Evolutionary conservation across 2,797 vertebrate genomes (phyloP).

Genomic region (Poecilia picta): DNA sequence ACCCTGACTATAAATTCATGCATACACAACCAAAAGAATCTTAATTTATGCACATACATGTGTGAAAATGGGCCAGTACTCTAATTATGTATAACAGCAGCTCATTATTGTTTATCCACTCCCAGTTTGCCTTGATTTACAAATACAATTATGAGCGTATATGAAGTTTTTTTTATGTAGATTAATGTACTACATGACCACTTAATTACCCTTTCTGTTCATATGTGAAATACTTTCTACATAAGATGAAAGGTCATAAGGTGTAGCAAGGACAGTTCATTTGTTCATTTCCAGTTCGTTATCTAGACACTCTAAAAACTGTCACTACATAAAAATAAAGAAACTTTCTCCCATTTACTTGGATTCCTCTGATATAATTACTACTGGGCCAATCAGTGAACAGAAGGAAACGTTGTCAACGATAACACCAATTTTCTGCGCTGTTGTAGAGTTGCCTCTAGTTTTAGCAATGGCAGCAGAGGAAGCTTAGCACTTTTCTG

Average conservation of each 20-base stretch:
- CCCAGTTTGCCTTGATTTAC: constrained; percentile 32
- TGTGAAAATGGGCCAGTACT: constrained; percentile 22
- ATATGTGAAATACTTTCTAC: not conserved
- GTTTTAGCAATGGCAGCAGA: too few species aligned
- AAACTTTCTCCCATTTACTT: too few species aligned
- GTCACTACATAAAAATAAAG: too few species aligned
- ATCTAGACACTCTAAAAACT: not conserved
- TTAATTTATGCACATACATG: constrained; percentile 31
- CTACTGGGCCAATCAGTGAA: too few species aligned
- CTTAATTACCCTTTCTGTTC: not conserved
- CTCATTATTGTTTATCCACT: constrained; percentile 38
- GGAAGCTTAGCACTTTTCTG: too few species aligned
- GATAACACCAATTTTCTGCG: too few species aligned
- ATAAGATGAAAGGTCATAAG: not conserved
- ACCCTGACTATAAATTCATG: constrained; percentile 24
- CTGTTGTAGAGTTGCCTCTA: too few species aligned
- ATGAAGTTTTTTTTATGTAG: not conserved
- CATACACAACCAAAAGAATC: constrained; percentile 11
- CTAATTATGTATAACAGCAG: constrained; percentile 37
- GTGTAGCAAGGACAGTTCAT: not conserved
- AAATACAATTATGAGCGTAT: constrained; percentile 14
- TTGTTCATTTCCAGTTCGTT: not conserved
- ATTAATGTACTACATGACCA: not conserved
- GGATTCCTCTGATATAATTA: too few species aligned
- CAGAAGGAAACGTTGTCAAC: too few species aligned